phyloP scores from a whole-genome alignment of 2,888 invertebrate genomes.

The Maniola hyperantus region DNA sequence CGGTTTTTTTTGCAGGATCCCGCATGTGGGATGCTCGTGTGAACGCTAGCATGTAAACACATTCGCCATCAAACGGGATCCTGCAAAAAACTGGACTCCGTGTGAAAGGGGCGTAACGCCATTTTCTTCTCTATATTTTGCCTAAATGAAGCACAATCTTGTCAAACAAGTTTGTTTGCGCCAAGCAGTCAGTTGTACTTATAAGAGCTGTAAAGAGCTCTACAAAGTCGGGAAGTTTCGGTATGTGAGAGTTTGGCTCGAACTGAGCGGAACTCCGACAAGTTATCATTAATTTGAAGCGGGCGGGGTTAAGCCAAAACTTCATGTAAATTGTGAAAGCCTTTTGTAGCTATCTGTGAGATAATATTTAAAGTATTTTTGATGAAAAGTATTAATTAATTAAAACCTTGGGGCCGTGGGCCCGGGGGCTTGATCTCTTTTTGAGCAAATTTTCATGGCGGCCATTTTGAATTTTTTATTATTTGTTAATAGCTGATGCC shows the following conservation, averaged over 20 bases:
- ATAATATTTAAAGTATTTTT: not conserved
- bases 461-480: too few relatives aligned
- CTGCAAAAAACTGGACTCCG: too few relatives aligned
- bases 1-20: too few relatives aligned
- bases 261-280: not conserved
- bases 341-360: not conserved
- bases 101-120: too few relatives aligned
- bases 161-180: slow-evolving; percentile 1
- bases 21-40: too few relatives aligned
- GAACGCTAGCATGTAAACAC: too few relatives aligned
- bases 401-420: too few relatives aligned
- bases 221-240: slow-evolving; percentile 19
- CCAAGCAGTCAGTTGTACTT: slow-evolving; percentile 9
- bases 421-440: too few relatives aligned
- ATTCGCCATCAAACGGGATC: too few relatives aligned
- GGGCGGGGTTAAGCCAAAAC: slow-evolving; percentile 14
- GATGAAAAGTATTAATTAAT: not conserved
- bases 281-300: slow-evolving; percentile 28
- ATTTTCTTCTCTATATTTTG: not conserved
- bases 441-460: too few relatives aligned
- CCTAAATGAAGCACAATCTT: not conserved
- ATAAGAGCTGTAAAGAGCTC: slow-evolving; percentile 16
- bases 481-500: too few relatives aligned
- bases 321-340: slow-evolving; percentile 3
- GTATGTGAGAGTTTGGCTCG: slow-evolving; percentile 10